phyloP scores from a whole-genome alignment of 2,797 vertebrate genomes.

The Sebastes hubbsi region DNA sequence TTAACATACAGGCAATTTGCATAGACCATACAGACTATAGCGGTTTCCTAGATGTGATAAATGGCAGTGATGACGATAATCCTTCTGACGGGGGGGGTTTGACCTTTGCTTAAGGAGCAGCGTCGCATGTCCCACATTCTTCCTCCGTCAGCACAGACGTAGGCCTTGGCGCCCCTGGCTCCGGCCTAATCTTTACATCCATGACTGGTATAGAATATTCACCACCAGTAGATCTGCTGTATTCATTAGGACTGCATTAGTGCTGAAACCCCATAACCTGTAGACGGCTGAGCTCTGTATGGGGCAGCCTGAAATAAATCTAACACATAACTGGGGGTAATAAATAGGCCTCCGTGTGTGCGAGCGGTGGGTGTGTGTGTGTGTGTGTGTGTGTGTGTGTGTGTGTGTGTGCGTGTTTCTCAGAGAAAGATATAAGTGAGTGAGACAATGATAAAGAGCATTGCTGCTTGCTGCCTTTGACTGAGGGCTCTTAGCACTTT shows the following conservation, averaged over 20 bases:
- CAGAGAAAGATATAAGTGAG: conserved; percentile 77
- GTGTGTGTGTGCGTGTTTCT: conserved; percentile 45
- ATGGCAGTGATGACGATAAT: conserved; percentile 40
- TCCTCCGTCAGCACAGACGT: conserved; percentile 50
- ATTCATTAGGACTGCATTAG: conserved; percentile 79
- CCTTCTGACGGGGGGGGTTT: conserved; percentile 6
- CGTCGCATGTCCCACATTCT: conserved; percentile 55
- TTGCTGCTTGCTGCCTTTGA: conserved; percentile 75
- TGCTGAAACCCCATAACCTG: conserved; percentile 75
- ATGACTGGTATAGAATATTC: conserved; percentile 56
- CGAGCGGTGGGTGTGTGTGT: neutral
- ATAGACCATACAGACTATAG: neutral
- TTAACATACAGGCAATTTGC: neutral
- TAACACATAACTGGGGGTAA: conserved; percentile 79
- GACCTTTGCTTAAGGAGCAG: conserved; percentile 57
- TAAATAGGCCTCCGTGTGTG: conserved; percentile 69
- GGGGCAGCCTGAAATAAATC: conserved; percentile 78
- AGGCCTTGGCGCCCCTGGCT: conserved; percentile 45
- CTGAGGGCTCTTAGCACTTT: conserved; percentile 79
- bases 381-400: conserved; percentile 22
- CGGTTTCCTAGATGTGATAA: conserved; percentile 26
- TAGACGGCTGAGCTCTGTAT: conserved; percentile 67
- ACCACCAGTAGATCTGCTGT: conserved; percentile 64
- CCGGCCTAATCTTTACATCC: conserved; percentile 64
- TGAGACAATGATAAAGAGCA: conserved; percentile 80